A percentile compares a stretch with the other conserved stretches of the same genome.
Conservation (phyloP, 2,888 invertebrate species). For the Nipponacmea schrenckii region DNA sequence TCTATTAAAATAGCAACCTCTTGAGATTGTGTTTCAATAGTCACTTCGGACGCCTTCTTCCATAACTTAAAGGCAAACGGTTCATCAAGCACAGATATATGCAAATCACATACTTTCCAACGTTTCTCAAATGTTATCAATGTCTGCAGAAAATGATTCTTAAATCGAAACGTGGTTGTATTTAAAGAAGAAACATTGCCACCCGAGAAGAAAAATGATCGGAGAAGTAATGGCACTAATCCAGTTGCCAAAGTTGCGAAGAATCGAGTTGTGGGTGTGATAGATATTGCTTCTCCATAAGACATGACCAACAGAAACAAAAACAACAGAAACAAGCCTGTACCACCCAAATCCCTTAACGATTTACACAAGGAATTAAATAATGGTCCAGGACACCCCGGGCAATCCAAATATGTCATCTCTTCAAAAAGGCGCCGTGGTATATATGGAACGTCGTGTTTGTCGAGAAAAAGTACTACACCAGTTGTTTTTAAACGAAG, state of each 20-base stretch:
- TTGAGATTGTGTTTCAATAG: too few species aligned
- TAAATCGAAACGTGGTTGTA: not conserved
- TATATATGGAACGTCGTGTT: conserved; percentile 26
- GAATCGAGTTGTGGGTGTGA: conserved; percentile 29
- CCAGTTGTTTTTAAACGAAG: not conserved
- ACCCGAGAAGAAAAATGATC: not conserved
- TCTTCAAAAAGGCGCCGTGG: conserved; percentile 26
- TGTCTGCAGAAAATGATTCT: not conserved
- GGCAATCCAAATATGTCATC: conserved; percentile 22
- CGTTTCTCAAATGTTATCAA: not conserved
- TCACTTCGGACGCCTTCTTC: too few species aligned
- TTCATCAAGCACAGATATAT: too few species aligned
- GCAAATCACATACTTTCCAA: not conserved
- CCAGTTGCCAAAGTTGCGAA: conserved; percentile 30
- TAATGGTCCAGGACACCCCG: conserved; percentile 22
- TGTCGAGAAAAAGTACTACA: conserved; percentile 21
- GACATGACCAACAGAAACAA: conserved; percentile 28
- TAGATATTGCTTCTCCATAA: conserved; percentile 27
- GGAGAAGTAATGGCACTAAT: conserved; percentile 21
- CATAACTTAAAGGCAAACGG: too few species aligned
- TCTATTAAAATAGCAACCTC: too few species aligned
- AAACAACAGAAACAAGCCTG: conserved; percentile 27
- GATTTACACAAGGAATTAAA: conserved; percentile 20
- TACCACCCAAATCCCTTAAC: conserved; percentile 20
- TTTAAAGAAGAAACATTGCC: not conserved